Evolutionary conservation across 1,140 invertebrate genomes (phyloP), one percentile per base, ranked within the genome.

Genomic region (Diploscapter pachys): DNA sequence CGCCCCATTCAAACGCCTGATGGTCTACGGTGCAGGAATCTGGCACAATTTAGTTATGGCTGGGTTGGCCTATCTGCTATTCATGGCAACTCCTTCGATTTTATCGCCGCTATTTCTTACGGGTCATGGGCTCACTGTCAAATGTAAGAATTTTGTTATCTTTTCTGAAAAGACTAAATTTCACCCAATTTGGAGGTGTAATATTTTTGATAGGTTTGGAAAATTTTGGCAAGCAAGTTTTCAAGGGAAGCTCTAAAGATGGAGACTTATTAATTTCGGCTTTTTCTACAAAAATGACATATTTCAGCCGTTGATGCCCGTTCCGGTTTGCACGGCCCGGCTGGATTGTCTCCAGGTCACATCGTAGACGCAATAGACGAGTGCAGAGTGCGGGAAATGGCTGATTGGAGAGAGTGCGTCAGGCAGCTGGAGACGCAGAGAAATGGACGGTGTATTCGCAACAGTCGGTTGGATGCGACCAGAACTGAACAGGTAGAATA

Each of bases 21-120:
- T 91, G 81, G 91, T 98, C 59, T 90, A 92, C 79, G 95, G 93
- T 87, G 95, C 93, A 53, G 96, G 96, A 62, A 90, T 98, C 53
- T 98, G 95, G 95, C 94, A 98, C 83, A 98, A 98, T 87, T 87
- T 96, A 73, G 88, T 95, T 13, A 89, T 96, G 71, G 90, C 92
- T 65, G 82, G 91, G 49, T 54, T 92, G 67, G 92, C 92, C 59
- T 88, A 91, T 73, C 78, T 91, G n/a, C 75, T 93, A 51, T 89
- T 94, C 73, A 88, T 90, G 48, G 86, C 89, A 0, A 87, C 92
- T 51, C 91, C 93, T 66, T 88, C 89, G 78, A 79, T 92, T n/a
- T 90, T 92, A 81, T 89, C 90, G 57, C 91, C 92, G 9, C 89
- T 93, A 66, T 97, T 92, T 83, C 86, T 89, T 62, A 88, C 89